phyloP scores from a whole-genome alignment of 2,113 vertebrate genomes.

The Empidonax alnorum region DNA sequence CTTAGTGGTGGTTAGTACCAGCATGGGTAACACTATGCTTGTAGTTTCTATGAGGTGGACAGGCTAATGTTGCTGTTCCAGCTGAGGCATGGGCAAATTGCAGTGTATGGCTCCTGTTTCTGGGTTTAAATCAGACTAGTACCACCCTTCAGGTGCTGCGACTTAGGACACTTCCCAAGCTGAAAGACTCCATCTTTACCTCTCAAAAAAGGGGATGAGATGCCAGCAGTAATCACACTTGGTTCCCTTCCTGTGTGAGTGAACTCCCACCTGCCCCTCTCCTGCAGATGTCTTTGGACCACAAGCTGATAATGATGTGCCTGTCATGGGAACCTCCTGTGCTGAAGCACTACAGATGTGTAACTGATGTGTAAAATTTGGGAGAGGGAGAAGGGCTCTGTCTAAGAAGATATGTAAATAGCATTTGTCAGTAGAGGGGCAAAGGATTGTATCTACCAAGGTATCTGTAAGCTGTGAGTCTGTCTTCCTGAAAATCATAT shows the following conservation, averaged over 20 bases:
- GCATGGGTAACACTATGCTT: accelerated
- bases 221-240: not conserved
- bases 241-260: not conserved
- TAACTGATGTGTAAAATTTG: not conserved
- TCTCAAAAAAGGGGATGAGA: not conserved
- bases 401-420: not conserved
- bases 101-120: accelerated
- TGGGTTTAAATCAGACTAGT: not conserved
- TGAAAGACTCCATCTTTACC: not conserved
- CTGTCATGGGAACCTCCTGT: not conserved
- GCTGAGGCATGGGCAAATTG: not conserved
- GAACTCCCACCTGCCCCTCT: not conserved
- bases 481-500: not conserved
- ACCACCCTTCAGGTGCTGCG: not conserved
- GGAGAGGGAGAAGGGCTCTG: not conserved
- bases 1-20: not conserved
- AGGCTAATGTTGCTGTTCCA: not conserved
- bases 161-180: not conserved
- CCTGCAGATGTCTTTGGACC: not conserved
- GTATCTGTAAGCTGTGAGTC: not conserved
- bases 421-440: not conserved
- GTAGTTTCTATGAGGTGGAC: not conserved
- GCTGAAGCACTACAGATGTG: not conserved
- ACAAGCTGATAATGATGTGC: accelerated
- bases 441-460: not conserved